Conservation (phyloP, 2,888 invertebrate species). For the Heliconius sara region DNA sequence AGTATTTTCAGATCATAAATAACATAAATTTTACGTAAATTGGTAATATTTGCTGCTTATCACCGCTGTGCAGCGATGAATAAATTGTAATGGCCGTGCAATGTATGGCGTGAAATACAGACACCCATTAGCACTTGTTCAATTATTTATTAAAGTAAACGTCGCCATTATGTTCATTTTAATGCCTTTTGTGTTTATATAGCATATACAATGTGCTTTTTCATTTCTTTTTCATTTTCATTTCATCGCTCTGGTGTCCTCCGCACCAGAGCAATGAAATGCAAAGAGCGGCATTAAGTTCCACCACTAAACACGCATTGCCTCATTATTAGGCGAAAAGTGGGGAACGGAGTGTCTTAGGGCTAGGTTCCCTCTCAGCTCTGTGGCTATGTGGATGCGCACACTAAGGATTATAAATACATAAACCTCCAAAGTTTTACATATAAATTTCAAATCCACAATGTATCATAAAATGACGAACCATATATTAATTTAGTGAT, state of each 20-base stretch:
- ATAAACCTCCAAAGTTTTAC: not conserved
- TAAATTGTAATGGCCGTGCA: slow-evolving; percentile 40
- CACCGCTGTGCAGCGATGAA: slow-evolving; percentile 39
- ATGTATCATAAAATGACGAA: no score
- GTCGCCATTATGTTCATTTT: slow-evolving; percentile 37
- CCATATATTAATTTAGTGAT: not conserved
- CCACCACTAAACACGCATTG: no score
- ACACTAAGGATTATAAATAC: not conserved
- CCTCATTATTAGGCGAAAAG: no score
- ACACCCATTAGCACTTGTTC: slow-evolving; percentile 41
- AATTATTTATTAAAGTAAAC: slow-evolving; percentile 41
- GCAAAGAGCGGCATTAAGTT: no score
- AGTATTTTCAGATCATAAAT: slow-evolving; percentile 27
- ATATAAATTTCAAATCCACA: not conserved
- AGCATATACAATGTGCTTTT: not conserved
- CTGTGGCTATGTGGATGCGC: no score
- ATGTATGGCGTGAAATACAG: slow-evolving; percentile 42
- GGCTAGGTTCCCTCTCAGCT: no score
- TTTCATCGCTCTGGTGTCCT: no score
- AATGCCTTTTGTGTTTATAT: slow-evolving; percentile 30
- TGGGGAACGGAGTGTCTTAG: no score
- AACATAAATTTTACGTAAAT: slow-evolving; percentile 43
- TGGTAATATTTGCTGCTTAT: slow-evolving; percentile 45
- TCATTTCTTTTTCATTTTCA: no score
- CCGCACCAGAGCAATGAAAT: no score